phyloP scores from a whole-genome alignment of 2,113 vertebrate genomes.

The Eidolon helvum region DNA sequence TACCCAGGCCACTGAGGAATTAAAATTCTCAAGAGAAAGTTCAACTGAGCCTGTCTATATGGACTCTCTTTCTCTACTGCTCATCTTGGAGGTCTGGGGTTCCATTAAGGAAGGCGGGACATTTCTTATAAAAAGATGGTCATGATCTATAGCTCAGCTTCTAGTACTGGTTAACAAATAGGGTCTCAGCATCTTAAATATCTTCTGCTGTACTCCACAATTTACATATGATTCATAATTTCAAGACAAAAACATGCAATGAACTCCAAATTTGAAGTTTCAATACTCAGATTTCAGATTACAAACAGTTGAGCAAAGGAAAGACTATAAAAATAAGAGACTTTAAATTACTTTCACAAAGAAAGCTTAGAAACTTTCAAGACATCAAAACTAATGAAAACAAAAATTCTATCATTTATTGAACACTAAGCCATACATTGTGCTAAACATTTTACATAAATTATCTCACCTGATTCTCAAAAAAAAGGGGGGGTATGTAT shows the following conservation, averaged over 20 bases:
- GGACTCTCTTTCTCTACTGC: neutral
- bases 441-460: neutral
- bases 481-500: neutral
- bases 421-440: neutral
- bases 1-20: neutral
- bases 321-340: neutral
- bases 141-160: neutral
- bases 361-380: slow-evolving; percentile 20
- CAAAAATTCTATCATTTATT: neutral
- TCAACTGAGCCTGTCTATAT: neutral
- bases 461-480: neutral
- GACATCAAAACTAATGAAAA: slow-evolving; percentile 8
- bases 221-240: slow-evolving; percentile 22
- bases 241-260: neutral
- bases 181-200: neutral
- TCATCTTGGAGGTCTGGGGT: neutral
- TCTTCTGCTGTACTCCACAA: neutral
- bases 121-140: neutral
- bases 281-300: neutral
- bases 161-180: neutral
- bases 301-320: neutral
- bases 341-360: slow-evolving; percentile 34
- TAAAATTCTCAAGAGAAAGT: slow-evolving; percentile 25
- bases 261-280: neutral
- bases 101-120: neutral